phyloP scores from a whole-genome alignment of 30 jellyfish, hydroid and myxozoan genomes.

The Pseudorhiza aurosa region DNA sequence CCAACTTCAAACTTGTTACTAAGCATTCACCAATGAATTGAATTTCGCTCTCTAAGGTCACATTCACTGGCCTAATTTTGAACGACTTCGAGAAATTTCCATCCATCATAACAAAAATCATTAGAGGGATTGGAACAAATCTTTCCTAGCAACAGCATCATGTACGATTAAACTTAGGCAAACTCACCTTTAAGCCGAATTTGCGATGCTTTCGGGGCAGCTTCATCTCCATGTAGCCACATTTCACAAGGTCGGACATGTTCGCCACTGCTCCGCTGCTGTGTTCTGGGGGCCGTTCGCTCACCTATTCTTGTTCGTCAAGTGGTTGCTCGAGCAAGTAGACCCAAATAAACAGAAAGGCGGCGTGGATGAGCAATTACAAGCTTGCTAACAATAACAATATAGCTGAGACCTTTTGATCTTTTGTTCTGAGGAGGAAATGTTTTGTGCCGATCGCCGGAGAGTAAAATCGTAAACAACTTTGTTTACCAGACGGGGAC shows the following conservation, averaged over 20 bases:
- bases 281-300: too few relatives aligned
- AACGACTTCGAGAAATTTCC: too few relatives aligned
- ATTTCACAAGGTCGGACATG: conserved; percentile 90
- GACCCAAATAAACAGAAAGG: conserved; percentile 46
- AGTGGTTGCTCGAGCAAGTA: conserved; percentile 10
- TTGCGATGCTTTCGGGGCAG: conserved; percentile 94
- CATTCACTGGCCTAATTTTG: too few relatives aligned
- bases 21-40: too few relatives aligned
- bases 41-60: too few relatives aligned
- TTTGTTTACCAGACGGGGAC: conserved; percentile 62
- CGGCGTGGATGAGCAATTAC: conserved; percentile 66
- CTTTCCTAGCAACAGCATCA: neutral
- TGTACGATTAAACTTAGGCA: neutral
- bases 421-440: conserved; percentile 75
- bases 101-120: too few relatives aligned
- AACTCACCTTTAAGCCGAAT: conserved; percentile 86
- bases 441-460: conserved; percentile 65
- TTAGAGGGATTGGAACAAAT: neutral
- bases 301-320: conserved; percentile 35
- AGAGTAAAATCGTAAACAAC: conserved; percentile 68
- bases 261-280: too few relatives aligned
- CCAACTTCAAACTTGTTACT: too few relatives aligned
- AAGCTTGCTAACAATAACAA: conserved; percentile 48
- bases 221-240: conserved; percentile 95
- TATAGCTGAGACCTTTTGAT: conserved; percentile 53